Evolutionary conservation across 2,888 invertebrate genomes (phyloP).

Genomic region (Phaonia tiefii): DNA sequence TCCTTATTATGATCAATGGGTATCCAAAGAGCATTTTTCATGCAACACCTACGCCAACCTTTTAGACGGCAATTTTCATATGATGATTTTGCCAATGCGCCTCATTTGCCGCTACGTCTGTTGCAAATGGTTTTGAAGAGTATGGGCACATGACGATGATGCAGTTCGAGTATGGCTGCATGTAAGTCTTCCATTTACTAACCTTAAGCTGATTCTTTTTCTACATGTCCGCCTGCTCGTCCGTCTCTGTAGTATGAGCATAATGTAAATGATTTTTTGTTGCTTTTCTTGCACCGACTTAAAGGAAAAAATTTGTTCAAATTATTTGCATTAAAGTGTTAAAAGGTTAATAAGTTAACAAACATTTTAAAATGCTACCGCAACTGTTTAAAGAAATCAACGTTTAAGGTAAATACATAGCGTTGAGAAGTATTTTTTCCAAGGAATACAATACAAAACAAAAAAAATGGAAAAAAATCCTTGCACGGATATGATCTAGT

Average conservation of each 20-base stretch:
- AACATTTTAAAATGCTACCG: conserved; percentile 69
- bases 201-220: not conserved
- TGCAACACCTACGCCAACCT: conserved; percentile 65
- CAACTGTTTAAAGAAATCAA: conserved; percentile 38
- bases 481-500: too few relatives aligned
- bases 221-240: not conserved
- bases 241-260: conserved; percentile 13
- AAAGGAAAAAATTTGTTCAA: conserved; percentile 55
- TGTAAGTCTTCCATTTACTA: conserved; percentile 9
- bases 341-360: conserved; percentile 71
- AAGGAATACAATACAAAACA: too few relatives aligned
- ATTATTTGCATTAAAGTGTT: conserved; percentile 70
- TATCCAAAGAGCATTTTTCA: conserved; percentile 61
- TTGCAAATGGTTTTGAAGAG: conserved; percentile 18
- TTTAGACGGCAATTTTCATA: conserved; percentile 55
- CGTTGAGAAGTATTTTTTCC: conserved; percentile 1
- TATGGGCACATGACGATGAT: conserved; percentile 31
- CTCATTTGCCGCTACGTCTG: not conserved
- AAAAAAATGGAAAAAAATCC: too few relatives aligned
- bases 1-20: conserved; percentile 44
- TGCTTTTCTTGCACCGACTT: conserved; percentile 10
- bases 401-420: conserved; percentile 8
- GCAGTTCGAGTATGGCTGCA: conserved; percentile 8
- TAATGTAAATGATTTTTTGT: conserved; percentile 19
- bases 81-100: conserved; percentile 1